A percentile compares a stretch with the other conserved stretches of the same genome.
Conservation (phyloP, 2,888 invertebrate genomes). For the Bruchidius siliquastri region DNA sequence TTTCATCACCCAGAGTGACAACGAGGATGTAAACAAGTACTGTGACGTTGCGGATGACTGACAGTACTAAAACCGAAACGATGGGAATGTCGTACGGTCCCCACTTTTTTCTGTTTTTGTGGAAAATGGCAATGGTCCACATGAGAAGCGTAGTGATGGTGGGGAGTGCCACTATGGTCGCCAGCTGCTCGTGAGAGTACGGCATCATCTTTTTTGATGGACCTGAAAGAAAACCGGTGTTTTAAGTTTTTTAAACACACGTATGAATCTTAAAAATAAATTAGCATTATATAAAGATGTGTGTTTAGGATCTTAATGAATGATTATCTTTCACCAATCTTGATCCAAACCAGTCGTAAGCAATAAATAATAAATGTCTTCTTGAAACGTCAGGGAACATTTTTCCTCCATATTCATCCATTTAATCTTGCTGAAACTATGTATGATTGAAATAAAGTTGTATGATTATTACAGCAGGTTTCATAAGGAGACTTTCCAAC, state of each 20-base stretch:
- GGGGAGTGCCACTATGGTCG: slow-evolving; percentile 47
- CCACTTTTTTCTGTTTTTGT: slow-evolving; percentile 51
- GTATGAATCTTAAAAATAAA: too few relatives aligned
- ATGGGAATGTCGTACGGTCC: slow-evolving; percentile 52
- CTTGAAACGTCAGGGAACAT: too few relatives aligned
- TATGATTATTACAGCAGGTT: too few relatives aligned
- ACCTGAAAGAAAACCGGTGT: not conserved
- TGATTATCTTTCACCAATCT: too few relatives aligned
- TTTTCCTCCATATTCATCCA: too few relatives aligned
- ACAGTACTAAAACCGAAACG: slow-evolving; percentile 46
- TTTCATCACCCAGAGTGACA: slow-evolving; percentile 31
- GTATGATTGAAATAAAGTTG: too few relatives aligned
- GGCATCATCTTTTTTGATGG: slow-evolving; percentile 32
- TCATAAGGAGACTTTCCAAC: too few relatives aligned
- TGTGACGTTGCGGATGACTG: slow-evolving; percentile 44
- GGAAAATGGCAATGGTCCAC: slow-evolving; percentile 51
- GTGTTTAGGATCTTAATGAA: too few relatives aligned
- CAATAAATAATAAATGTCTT: too few relatives aligned
- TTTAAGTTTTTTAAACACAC: not conserved
- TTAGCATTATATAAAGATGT: too few relatives aligned
- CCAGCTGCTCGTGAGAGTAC: slow-evolving; percentile 42
- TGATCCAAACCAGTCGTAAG: too few relatives aligned
- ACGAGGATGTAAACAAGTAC: slow-evolving; percentile 43
- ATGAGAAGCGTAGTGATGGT: slow-evolving; percentile 46
- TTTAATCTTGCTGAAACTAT: too few relatives aligned